Conservation (phyloP, 2,113 vertebrate genomes). For the Mungos mungo region DNA sequence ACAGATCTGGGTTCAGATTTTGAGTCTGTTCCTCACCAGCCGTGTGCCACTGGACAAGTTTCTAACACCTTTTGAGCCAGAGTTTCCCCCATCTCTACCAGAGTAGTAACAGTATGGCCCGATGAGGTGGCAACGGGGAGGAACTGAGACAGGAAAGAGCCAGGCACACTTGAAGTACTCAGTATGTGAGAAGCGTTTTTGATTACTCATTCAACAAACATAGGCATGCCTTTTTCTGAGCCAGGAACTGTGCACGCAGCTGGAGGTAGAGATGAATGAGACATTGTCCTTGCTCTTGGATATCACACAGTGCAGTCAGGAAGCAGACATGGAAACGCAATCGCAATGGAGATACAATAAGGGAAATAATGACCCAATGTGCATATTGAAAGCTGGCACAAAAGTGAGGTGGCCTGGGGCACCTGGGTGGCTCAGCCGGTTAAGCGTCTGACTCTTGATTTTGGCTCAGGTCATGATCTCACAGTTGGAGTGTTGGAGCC, state of each 20-base stretch:
- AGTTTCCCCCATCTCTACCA: background rate
- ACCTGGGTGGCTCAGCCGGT: too few relatives aligned
- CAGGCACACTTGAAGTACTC: background rate
- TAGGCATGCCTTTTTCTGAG: background rate
- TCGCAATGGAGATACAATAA: background rate
- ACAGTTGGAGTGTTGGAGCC: too few relatives aligned
- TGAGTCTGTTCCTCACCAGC: background rate
- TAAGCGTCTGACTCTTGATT: too few relatives aligned
- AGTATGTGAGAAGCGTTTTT: background rate
- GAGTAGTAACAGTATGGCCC: background rate
- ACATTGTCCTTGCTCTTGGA: slow-evolving; percentile 29
- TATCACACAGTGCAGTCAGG: slow-evolving; percentile 32
- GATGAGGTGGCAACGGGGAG: background rate
- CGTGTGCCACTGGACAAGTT: background rate
- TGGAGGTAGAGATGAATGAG: slow-evolving; percentile 39
- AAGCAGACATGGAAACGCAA: slow-evolving; percentile 38
- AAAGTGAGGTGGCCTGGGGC: background rate
- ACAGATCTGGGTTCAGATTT: background rate
- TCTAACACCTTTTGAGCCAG: background rate
- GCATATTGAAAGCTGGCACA: background rate
- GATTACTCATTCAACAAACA: slow-evolving; percentile 62
- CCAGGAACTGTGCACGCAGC: slow-evolving; percentile 24
- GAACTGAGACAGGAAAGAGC: background rate
- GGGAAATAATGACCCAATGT: background rate
- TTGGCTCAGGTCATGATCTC: too few relatives aligned